Conservation (phyloP, 2,113 vertebrate species). For the Misgurnus anguillicaudatus region DNA sequence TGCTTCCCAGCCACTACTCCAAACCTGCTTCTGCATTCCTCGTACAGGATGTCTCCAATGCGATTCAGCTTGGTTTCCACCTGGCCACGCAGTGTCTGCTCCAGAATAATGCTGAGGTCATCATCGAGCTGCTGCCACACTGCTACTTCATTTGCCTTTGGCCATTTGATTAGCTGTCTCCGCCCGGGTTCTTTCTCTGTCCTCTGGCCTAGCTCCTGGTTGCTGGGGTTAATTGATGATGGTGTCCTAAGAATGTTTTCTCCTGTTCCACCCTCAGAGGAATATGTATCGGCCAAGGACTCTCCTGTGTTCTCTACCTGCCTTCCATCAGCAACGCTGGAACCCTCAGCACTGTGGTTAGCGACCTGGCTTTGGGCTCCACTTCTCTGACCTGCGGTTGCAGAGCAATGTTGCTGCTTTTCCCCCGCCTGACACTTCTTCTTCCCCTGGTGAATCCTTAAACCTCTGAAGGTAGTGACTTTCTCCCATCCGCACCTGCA, state of each 20-base stretch:
- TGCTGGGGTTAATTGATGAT: too few relatives aligned
- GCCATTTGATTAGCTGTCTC: not conserved
- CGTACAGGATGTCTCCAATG: too few relatives aligned
- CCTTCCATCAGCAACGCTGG: slow-evolving; percentile 17
- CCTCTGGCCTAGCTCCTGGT: slow-evolving; percentile 13
- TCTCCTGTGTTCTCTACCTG: not conserved
- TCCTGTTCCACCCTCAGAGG: too few relatives aligned
- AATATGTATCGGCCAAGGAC: too few relatives aligned
- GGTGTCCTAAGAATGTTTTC: too few relatives aligned
- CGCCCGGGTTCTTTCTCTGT: not conserved
- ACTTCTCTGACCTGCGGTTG: not conserved
- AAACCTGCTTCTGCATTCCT: not conserved
- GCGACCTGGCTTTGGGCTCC: slow-evolving; percentile 23
- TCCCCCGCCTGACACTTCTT: slow-evolving; percentile 10
- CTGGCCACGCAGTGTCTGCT: too few relatives aligned
- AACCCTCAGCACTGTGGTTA: slow-evolving; percentile 10
- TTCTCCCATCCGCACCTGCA: too few relatives aligned
- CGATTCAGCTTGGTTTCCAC: not conserved
- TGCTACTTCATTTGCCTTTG: slow-evolving; percentile 2
- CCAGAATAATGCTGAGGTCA: not conserved
- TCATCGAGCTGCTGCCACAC: not conserved
- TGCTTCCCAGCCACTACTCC: too few relatives aligned
- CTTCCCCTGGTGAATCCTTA: slow-evolving; percentile 33
- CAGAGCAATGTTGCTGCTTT: slow-evolving; percentile 33
- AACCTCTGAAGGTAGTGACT: slow-evolving; percentile 1